Base-by-base conservation (phyloP, 2,797 vertebrate genomes). In the Phalanger gymnotis region DNA sequence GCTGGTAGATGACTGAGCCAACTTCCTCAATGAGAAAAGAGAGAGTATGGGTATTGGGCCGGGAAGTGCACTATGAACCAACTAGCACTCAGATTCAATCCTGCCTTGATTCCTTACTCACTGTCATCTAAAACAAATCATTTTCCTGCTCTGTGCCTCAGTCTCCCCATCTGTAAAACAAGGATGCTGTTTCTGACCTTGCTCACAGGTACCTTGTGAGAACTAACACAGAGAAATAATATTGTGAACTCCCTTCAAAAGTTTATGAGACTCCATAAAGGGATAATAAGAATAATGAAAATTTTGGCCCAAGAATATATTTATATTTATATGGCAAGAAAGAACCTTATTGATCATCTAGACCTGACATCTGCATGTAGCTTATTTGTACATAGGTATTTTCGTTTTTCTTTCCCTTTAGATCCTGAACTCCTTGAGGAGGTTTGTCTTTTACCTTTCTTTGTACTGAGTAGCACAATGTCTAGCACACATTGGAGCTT, bases 221-320 rank as follows among this genome's bases (percentile, higher is more conserved):
- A 51, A 3, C 31, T 94, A 55, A 51, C 52, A 54, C 57, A 73
- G 16, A 87, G 81, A 94, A 81, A 90, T 90, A 94, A 92, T 14
- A 96, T 89, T n/a, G n/a, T n/a, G n/a, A n/a, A n/a, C n/a, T n/a
- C n/a, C 40, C 92, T 92, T 66, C 96, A 94, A 95, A 94, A 53
- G 54, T 16, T 54, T 66, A 31, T 28, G 53, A 96, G 47, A 54
- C 91, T 90, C 54, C 92, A 92, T 51, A 91, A 87, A 94, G 19
- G 54, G 58, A 94, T 93, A 96, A 95, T 97, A 53, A 93, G 89
- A 96, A 93, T 91, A 95, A 95, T 91, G 90, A 95, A 92, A 95
- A 81, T 93, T 95, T 90, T 81, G 58, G 54, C 54, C 6, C 47
- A n/a, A 51, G 92, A 93, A 58, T 51, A 66, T 54, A 27, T 90